These are phyloP conservation scores for Asteroscopus sphinx DNA, from an alignment of 2,888 invertebrate genomes.

Conservation along the genomic window DNA sequence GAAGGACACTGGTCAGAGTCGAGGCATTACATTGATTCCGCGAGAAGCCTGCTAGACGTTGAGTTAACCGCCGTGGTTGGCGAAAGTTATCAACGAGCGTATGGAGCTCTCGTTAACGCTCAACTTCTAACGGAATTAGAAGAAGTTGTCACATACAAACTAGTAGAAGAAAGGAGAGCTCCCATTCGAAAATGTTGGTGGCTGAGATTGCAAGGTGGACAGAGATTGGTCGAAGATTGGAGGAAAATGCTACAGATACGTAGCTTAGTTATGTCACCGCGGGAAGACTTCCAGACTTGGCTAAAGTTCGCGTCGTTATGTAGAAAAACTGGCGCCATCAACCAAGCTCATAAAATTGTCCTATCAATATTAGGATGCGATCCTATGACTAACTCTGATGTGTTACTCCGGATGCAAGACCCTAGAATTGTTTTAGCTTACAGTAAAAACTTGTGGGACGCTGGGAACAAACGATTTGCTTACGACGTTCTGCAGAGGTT, in stretches of 20 bases:
- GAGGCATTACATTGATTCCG: constrained; percentile 96
- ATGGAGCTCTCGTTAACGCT: constrained; percentile 98
- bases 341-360: constrained; percentile 97
- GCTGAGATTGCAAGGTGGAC: constrained; percentile 98
- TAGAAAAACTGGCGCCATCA: constrained; percentile 96
- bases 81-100: constrained; percentile 98
- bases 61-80: constrained; percentile 99
- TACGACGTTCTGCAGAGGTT: constrained; percentile 95
- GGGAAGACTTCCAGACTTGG: constrained; percentile 98
- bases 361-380: constrained; percentile 95
- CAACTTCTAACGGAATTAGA: constrained; percentile 99
- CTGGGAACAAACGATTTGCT: constrained; percentile 93
- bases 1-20: constrained; percentile 93
- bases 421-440: constrained; percentile 98
- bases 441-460: constrained; percentile 98
- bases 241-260: constrained; percentile 98
- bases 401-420: constrained; percentile 93
- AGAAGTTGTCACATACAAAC: constrained; percentile 98
- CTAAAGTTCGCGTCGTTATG: constrained; percentile 99
- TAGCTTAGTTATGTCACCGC: constrained; percentile 96
- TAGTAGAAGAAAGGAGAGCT: constrained; percentile 97
- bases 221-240: constrained; percentile 99
- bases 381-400: constrained; percentile 92
- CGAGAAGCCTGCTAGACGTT: constrained; percentile 97
- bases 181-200: constrained; percentile 97